phyloP scores from a whole-genome alignment of 2,113 vertebrate species.

The Coptodon rendalli region DNA sequence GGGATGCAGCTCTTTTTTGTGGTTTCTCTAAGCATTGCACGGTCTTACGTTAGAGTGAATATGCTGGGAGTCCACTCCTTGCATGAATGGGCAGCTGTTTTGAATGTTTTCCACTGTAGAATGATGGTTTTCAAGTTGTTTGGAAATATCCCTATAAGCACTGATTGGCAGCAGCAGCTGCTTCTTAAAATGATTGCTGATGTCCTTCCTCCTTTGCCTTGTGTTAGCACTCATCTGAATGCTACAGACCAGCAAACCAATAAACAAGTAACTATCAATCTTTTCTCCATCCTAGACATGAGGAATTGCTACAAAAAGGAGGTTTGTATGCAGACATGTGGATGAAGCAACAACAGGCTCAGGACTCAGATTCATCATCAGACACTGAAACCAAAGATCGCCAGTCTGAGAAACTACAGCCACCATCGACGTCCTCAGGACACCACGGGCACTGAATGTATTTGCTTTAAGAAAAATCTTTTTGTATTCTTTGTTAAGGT shows the following conservation, averaged over 20 bases:
- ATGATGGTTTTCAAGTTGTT: too few relatives aligned
- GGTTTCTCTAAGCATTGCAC: too few relatives aligned
- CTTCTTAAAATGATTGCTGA: too few relatives aligned
- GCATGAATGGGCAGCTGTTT: too few relatives aligned
- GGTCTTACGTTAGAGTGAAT: too few relatives aligned
- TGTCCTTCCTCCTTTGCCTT: too few relatives aligned
- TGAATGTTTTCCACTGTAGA: too few relatives aligned
- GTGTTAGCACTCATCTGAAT: too few relatives aligned
- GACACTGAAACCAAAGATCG: constrained; percentile 75
- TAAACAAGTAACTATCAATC: not conserved
- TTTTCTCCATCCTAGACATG: not conserved
- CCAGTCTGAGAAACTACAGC: constrained; percentile 76
- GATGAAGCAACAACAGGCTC: constrained; percentile 25
- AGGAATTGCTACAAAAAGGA: not conserved
- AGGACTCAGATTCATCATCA: constrained; percentile 64
- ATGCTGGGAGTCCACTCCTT: too few relatives aligned
- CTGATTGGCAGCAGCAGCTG: too few relatives aligned
- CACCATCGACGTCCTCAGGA: constrained; percentile 36
- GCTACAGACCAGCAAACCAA: too few relatives aligned
- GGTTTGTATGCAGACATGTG: not conserved
- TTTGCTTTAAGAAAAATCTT: not conserved
- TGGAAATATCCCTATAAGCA: too few relatives aligned
- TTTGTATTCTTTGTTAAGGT: not conserved
- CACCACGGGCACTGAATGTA: constrained; percentile 44
- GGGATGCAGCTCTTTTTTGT: not conserved